phyloP scores from a whole-genome alignment of 1,140 invertebrate species.

The Physella acuta region DNA sequence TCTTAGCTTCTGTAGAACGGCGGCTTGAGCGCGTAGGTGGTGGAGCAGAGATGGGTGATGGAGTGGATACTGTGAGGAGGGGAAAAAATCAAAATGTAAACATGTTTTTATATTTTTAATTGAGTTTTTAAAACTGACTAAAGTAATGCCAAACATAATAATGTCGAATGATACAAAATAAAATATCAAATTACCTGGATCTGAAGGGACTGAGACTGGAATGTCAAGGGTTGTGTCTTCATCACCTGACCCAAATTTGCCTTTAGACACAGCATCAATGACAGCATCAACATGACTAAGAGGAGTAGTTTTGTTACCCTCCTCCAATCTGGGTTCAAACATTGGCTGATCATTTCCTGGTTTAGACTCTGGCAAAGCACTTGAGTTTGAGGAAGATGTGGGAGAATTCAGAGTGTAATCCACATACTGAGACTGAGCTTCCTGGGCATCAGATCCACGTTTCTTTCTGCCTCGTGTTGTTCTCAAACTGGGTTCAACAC shows the following conservation, averaged over 20 bases:
- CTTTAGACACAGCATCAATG: constrained; percentile 56
- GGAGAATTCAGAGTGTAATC: constrained; percentile 17
- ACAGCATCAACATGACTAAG: constrained; percentile 52
- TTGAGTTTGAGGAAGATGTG: constrained; percentile 6
- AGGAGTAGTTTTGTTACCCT: constrained; percentile 7
- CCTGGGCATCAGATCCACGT: constrained; percentile 1
- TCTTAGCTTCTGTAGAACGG: constrained; percentile 12
- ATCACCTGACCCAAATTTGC: constrained; percentile 46
- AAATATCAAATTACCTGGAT: neutral
- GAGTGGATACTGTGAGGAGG: neutral
- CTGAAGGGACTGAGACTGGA: constrained; percentile 2
- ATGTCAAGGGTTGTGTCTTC: constrained; percentile 5
- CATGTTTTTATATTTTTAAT: no score
- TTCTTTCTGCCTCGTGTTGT: constrained; percentile 1
- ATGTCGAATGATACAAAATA: neutral
- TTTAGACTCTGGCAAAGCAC: constrained; percentile 12
- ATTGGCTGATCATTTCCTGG: constrained; percentile 16
- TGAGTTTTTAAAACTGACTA: no score
- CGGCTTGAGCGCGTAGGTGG: neutral
- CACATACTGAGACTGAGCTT: neutral
- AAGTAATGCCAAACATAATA: neutral
- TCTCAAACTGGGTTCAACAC: constrained; percentile 24
- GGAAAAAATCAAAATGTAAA: no score
- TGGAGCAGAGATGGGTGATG: neutral
- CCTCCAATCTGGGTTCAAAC: constrained; percentile 16